A percentile compares a stretch with the other conserved stretches of the same genome.
phyloP scores from a whole-genome alignment of 2,113 vertebrate genomes.

The Pao palembangensis region DNA sequence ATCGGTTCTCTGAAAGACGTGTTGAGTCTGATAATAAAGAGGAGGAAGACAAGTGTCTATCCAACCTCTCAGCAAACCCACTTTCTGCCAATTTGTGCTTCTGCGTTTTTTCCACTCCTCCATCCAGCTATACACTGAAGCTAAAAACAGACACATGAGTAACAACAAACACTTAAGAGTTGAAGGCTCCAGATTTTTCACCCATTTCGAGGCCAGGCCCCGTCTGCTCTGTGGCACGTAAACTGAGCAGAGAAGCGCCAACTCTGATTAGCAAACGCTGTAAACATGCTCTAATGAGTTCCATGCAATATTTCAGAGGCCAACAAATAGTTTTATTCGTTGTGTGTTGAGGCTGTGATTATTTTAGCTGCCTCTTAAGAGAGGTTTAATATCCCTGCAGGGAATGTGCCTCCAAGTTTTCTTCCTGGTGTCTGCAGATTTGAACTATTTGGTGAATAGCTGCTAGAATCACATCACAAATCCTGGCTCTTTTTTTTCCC shows the following conservation, averaged over 20 bases:
- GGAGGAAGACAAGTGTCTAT: slow-evolving; percentile 33
- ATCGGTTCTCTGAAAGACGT: slow-evolving; percentile 19
- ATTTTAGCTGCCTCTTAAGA: background rate
- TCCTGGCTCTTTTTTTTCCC: too few species aligned
- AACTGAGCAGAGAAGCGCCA: slow-evolving; percentile 40
- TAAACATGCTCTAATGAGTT: slow-evolving; percentile 55
- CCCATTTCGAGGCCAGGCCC: slow-evolving; percentile 23
- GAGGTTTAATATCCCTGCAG: background rate
- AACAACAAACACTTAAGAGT: slow-evolving; percentile 53
- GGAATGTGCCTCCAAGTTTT: background rate
- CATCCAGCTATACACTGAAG: slow-evolving; percentile 52
- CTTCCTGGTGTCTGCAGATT: background rate
- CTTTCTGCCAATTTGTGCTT: slow-evolving; percentile 25
- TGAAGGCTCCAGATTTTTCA: slow-evolving; percentile 51
- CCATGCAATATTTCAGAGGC: slow-evolving; percentile 14
- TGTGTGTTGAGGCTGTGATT: background rate
- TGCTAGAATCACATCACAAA: too few species aligned
- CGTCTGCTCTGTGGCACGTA: slow-evolving; percentile 50
- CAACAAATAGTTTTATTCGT: slow-evolving; percentile 19
- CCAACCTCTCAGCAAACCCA: slow-evolving; percentile 26
- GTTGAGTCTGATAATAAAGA: slow-evolving; percentile 2
- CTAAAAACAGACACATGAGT: slow-evolving; percentile 58
- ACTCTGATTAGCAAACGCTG: slow-evolving; percentile 44
- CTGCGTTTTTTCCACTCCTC: slow-evolving; percentile 57
- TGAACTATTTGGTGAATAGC: background rate